Conservation (phyloP, 2,113 vertebrate genomes). For the Paramisgurnus dabryanus region DNA sequence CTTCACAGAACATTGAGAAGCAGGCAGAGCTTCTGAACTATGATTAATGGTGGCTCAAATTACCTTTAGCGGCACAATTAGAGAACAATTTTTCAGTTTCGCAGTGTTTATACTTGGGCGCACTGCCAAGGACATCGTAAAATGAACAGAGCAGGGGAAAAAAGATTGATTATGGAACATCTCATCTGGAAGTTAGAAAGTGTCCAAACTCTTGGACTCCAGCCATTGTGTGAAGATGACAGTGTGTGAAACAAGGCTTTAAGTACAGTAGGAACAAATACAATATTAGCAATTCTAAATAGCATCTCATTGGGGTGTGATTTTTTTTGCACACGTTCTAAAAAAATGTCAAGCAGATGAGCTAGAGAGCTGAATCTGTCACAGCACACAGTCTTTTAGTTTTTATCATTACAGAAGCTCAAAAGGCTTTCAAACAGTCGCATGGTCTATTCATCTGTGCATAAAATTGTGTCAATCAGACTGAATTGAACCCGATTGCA, state of each 20-base stretch:
- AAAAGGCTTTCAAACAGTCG: conserved; percentile 11
- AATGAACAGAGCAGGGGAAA: not conserved
- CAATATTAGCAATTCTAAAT: not conserved
- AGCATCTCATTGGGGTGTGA: not conserved
- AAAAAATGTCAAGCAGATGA: not conserved
- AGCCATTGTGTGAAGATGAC: too few relatives aligned
- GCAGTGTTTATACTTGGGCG: not conserved
- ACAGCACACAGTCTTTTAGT: not conserved
- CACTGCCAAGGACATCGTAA: not conserved
- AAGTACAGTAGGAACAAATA: not conserved
- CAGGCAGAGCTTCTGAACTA: not conserved
- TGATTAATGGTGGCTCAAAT: conserved; percentile 42
- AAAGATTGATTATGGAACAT: not conserved
- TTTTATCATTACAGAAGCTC: not conserved
- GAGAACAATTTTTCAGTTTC: conserved; percentile 22
- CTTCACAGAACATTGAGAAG: conserved; percentile 17
- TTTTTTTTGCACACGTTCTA: not conserved
- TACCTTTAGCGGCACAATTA: conserved; percentile 10
- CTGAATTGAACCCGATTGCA: too few relatives aligned
- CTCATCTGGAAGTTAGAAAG: not conserved
- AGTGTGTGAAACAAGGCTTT: too few relatives aligned
- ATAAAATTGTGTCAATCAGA: too few relatives aligned
- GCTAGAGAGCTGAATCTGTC: not conserved
- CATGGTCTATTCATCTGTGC: not conserved
- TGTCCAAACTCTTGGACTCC: not conserved